phyloP scores from a whole-genome alignment of 2,888 invertebrate genomes.

The Hirtodrosophila cameraria region DNA sequence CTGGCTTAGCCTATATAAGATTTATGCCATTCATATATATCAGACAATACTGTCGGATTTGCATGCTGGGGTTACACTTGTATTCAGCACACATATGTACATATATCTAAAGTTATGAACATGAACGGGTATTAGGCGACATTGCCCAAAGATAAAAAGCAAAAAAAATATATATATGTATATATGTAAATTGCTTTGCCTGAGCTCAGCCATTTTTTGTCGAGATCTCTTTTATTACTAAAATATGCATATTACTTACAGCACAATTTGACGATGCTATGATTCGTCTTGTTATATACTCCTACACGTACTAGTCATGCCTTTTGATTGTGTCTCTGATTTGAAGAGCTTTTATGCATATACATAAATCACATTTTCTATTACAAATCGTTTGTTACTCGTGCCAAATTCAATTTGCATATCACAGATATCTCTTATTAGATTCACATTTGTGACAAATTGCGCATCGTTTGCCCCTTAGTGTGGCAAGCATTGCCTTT shows the following conservation, averaged over 20 bases:
- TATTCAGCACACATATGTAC: neutral
- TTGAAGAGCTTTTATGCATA: constrained; percentile 18
- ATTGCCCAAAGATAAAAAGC: constrained; percentile 50
- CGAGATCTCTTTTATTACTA: constrained; percentile 54
- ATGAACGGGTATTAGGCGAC: constrained; percentile 36
- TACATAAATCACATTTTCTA: constrained; percentile 42
- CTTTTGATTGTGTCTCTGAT: constrained; percentile 46
- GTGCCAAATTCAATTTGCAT: constrained; percentile 57
- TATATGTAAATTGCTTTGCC: constrained; percentile 69
- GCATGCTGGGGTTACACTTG: constrained; percentile 32
- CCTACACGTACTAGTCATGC: constrained; percentile 19
- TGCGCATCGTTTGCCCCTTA: constrained; percentile 12
- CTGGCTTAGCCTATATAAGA: constrained; percentile 47
- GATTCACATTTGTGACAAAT: constrained; percentile 42
- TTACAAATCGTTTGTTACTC: constrained; percentile 42
- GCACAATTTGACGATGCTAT: constrained; percentile 44
- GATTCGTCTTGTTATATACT: constrained; percentile 40
- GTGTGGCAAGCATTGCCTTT: neutral
- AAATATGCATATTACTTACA: constrained; percentile 68
- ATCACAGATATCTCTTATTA: constrained; percentile 37
- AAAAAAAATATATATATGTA: constrained; percentile 17
- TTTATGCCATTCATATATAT: constrained; percentile 62
- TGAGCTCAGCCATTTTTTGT: constrained; percentile 41
- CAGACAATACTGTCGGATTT: constrained; percentile 61
- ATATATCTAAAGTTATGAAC: neutral